Evolutionary conservation across 2,113 vertebrate genomes (phyloP).

Genomic region (Neogobius melanostomus): DNA sequence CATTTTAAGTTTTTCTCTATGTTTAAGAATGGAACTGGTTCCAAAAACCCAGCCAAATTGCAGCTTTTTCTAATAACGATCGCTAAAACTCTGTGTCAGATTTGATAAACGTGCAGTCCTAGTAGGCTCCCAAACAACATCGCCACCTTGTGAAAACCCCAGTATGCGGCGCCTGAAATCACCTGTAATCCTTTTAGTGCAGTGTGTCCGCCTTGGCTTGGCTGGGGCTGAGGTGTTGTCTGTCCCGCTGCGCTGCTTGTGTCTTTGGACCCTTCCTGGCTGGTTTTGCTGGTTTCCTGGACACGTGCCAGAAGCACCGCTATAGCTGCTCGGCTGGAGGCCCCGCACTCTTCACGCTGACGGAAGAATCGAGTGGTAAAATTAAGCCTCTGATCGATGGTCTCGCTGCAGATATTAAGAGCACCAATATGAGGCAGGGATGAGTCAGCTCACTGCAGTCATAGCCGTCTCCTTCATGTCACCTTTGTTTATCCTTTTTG

Average conservation of each 20-base stretch:
- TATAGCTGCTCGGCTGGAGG: constrained; percentile 64
- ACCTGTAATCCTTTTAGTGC: background rate
- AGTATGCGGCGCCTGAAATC: background rate
- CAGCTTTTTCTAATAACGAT: too few relatives aligned
- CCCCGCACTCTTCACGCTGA: constrained; percentile 50
- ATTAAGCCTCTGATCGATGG: constrained; percentile 69
- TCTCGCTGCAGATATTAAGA: constrained; percentile 67
- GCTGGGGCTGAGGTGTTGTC: constrained; percentile 17
- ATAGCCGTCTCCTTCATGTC: constrained; percentile 31
- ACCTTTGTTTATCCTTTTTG: constrained; percentile 19
- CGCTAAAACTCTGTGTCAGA: too few relatives aligned
- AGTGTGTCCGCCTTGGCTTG: background rate
- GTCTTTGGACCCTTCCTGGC: constrained; percentile 28
- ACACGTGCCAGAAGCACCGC: constrained; percentile 51
- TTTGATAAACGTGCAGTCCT: background rate
- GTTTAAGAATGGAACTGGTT: too few relatives aligned
- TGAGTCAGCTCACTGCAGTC: constrained; percentile 60
- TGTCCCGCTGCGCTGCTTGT: constrained; percentile 35
- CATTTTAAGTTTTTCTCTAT: too few relatives aligned
- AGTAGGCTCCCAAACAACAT: background rate
- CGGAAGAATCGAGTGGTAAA: constrained; percentile 63
- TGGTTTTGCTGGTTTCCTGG: constrained; percentile 29
- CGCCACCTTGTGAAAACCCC: background rate
- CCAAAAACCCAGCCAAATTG: too few relatives aligned
- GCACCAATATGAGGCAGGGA: constrained; percentile 48